Percentiles rank a stretch among this genome's conserved stretches.
Evolutionary conservation across 2,797 vertebrate genomes (phyloP).

Genomic region (Cyprinodon diabolis): DNA sequence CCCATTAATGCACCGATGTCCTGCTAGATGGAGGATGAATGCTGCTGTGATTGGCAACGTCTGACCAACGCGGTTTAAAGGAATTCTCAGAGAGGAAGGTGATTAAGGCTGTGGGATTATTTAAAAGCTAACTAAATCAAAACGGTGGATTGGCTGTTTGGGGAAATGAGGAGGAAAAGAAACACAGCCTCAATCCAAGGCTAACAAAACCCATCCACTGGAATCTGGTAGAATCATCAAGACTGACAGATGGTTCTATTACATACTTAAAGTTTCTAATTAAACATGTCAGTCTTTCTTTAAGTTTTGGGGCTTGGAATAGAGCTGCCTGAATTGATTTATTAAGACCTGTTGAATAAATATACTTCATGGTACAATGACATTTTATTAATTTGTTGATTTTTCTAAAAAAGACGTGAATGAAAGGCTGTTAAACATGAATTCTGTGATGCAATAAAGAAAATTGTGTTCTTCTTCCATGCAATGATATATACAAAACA

Average conservation of each 20-base stretch:
- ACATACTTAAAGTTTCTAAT: background rate
- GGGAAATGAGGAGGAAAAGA: background rate
- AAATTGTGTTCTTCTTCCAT: conserved; percentile 36
- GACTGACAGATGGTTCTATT: background rate
- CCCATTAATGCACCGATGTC: conserved; percentile 20
- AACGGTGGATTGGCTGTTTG: background rate
- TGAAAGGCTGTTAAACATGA: background rate
- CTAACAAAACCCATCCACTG: background rate
- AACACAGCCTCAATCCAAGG: conserved; percentile 6
- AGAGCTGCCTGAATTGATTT: background rate
- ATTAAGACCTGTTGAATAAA: background rate
- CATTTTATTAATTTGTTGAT: too few relatives aligned
- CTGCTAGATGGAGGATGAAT: conserved; percentile 8
- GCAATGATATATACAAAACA: conserved; percentile 38
- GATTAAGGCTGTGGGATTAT: conserved; percentile 26
- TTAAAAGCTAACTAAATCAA: conserved; percentile 33
- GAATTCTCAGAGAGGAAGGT: conserved; percentile 13
- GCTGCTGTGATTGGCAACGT: conserved; percentile 15
- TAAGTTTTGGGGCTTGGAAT: background rate
- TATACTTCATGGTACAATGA: too few relatives aligned
- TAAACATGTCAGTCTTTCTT: conserved; percentile 1
- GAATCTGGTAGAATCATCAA: conserved; percentile 9
- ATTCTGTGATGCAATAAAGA: conserved; percentile 23
- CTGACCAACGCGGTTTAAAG: conserved; percentile 10
- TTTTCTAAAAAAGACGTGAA: background rate